Evolutionary conservation across 1,140 invertebrate genomes (phyloP), one percentile per base, ranked within the genome.

Genomic region (Drosophila bifasciata): DNA sequence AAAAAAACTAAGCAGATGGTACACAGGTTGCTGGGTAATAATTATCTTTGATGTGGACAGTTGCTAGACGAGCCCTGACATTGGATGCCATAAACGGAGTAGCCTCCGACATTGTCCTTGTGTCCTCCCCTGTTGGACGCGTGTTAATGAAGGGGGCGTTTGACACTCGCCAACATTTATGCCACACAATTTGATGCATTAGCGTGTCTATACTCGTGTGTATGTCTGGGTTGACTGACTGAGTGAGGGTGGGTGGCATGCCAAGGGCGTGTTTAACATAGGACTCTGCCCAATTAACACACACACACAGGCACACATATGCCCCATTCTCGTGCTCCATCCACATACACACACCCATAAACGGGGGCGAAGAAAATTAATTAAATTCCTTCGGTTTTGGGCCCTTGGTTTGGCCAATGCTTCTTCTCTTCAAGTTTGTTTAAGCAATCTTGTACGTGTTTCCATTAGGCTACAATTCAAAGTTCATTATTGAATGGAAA

Each of bases 381-480:
- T 85, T 85, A 85, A 85, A 85, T 86, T 58, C 43, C 21, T 56
- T 39, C 17, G 44, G 19, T 36, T 36, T 13, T 28, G 19, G 16
- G 23, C 57, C 19, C n/a, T n/a, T n/a, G n/a, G n/a, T n/a, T 44
- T 52, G 51, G 48, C 45, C 19, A 36, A 43, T 40, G 32, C 32
- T 62, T 25, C 25, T 25, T 59, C 70, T 56, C 52, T 32, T 59
- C 59, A 74, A 74, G 60, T 80, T 80, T 76, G 85, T 88, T 78
- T 83, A 79, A 81, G 83, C 56, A 63, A 88, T 88, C 66, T 68
- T 43, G 78, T 88, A 88, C 83, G 83, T 88, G 83, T 88, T 88
- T 88, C 78, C 83, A 88, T 88, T 88, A 88, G 83, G 78, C 79
- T 58, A 66, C 78, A 72, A 88, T 88, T 88, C 83, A 88, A 83